Evolutionary conservation across 2,113 vertebrate species (phyloP).

Genomic region (Syrmaticus mikado): DNA sequence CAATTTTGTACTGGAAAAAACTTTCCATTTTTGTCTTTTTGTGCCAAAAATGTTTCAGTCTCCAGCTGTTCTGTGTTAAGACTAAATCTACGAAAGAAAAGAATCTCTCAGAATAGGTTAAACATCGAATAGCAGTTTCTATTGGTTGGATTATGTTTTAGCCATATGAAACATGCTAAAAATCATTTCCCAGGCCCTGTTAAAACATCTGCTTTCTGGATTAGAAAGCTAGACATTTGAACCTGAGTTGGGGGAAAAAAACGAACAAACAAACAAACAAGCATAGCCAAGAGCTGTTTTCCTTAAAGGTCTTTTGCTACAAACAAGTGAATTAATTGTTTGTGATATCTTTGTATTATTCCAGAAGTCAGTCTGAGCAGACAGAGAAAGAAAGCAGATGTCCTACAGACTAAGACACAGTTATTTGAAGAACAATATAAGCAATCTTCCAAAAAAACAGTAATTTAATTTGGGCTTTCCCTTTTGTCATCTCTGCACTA

Average conservation of each 20-base stretch:
- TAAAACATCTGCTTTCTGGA: slow-evolving; percentile 71
- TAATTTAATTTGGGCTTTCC: slow-evolving; percentile 14
- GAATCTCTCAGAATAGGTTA: slow-evolving; percentile 39
- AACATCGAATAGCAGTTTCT: slow-evolving; percentile 17
- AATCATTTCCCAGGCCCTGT: slow-evolving; percentile 44
- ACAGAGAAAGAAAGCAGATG: slow-evolving; percentile 26
- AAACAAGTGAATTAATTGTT: slow-evolving; percentile 52
- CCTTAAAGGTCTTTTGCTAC: slow-evolving; percentile 34
- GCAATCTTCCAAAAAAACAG: background rate
- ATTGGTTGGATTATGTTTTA: slow-evolving; percentile 31
- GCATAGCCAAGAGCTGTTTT: slow-evolving; percentile 53
- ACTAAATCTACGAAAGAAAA: slow-evolving; percentile 47
- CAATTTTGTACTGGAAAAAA: slow-evolving; percentile 72
- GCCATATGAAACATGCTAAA: slow-evolving; percentile 44
- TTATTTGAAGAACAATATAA: slow-evolving; percentile 26
- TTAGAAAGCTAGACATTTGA: slow-evolving; percentile 49
- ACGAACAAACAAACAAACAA: background rate
- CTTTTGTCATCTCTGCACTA: slow-evolving; percentile 9
- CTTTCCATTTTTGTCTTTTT: slow-evolving; percentile 7
- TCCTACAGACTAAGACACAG: background rate
- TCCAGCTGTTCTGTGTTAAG: slow-evolving; percentile 72
- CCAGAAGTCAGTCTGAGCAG: slow-evolving; percentile 18
- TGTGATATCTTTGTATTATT: slow-evolving; percentile 41
- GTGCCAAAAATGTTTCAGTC: slow-evolving; percentile 65
- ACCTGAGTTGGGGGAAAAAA: slow-evolving; percentile 15